A percentile compares a stretch with the other conserved stretches of the same genome.
Evolutionary conservation across 1,140 invertebrate species (phyloP).

Genomic region (Hylaeus volcanicus): DNA sequence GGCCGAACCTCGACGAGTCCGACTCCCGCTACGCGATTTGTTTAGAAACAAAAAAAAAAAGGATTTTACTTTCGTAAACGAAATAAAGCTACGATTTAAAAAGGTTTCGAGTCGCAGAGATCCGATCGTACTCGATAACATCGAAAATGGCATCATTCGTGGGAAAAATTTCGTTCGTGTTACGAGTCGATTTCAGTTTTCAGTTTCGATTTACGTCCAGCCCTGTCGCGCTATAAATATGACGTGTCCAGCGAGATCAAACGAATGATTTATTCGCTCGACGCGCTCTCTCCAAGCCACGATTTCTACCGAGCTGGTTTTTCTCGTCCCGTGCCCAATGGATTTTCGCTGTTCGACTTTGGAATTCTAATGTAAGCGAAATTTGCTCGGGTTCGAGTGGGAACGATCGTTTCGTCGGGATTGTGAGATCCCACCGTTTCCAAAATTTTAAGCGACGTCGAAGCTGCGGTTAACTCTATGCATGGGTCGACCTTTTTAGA

Average conservation of each 20-base stretch:
- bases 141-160: not conserved
- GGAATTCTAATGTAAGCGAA: slow-evolving; percentile 3
- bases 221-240: not conserved
- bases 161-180: not conserved
- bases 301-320: not conserved
- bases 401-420: not conserved
- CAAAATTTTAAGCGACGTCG: too few species aligned
- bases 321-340: not conserved
- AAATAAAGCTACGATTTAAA: too few species aligned
- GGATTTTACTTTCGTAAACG: too few species aligned
- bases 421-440: not conserved
- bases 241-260: not conserved
- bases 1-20: too few species aligned
- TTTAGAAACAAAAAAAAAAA: too few species aligned
- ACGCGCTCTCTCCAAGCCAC: not conserved
- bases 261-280: slow-evolving; percentile 10
- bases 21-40: too few species aligned
- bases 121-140: too few species aligned
- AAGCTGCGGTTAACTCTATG: too few species aligned
- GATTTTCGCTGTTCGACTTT: slow-evolving; percentile 23
- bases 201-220: not conserved
- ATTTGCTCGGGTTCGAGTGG: not conserved
- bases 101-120: too few species aligned
- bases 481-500: too few species aligned
- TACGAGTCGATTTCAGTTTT: not conserved